Conservation (phyloP, 2,888 invertebrate genomes). For the Maniola hyperantus region DNA sequence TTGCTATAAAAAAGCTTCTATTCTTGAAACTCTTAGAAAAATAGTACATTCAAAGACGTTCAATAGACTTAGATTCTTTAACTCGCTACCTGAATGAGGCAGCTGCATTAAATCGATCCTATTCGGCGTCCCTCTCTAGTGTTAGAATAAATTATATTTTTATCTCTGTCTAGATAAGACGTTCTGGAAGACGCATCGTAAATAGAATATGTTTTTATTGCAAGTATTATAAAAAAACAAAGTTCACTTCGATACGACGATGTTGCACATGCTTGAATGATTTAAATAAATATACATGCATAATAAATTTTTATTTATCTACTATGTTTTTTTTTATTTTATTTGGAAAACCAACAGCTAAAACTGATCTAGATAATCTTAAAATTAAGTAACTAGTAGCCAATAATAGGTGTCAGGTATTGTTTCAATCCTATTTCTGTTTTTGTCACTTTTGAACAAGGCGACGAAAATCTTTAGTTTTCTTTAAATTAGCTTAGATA, state of each 20-base stretch:
- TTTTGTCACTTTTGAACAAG: too few species aligned
- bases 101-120: slow-evolving; percentile 76
- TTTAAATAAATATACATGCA: neutral
- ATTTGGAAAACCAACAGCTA: too few species aligned
- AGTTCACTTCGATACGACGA: neutral
- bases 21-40: slow-evolving; percentile 39
- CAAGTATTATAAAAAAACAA: neutral
- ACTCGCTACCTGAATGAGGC: slow-evolving; percentile 68
- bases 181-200: slow-evolving; percentile 42
- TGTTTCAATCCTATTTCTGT: too few species aligned
- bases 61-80: slow-evolving; percentile 61
- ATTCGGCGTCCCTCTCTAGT: slow-evolving; percentile 51
- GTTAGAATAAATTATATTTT: slow-evolving; percentile 32
- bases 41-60: slow-evolving; percentile 51
- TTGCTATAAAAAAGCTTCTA: slow-evolving; percentile 29
- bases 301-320: neutral
- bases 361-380: too few species aligned
- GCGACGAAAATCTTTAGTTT: too few species aligned
- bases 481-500: too few species aligned
- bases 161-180: slow-evolving; percentile 58
- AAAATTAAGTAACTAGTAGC: too few species aligned
- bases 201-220: slow-evolving; percentile 14
- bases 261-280: neutral
- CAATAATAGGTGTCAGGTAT: too few species aligned
- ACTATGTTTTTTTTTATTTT: too few species aligned